Evolutionary conservation across 1,140 invertebrate species (phyloP).

Genomic region (Bombus picipes): DNA sequence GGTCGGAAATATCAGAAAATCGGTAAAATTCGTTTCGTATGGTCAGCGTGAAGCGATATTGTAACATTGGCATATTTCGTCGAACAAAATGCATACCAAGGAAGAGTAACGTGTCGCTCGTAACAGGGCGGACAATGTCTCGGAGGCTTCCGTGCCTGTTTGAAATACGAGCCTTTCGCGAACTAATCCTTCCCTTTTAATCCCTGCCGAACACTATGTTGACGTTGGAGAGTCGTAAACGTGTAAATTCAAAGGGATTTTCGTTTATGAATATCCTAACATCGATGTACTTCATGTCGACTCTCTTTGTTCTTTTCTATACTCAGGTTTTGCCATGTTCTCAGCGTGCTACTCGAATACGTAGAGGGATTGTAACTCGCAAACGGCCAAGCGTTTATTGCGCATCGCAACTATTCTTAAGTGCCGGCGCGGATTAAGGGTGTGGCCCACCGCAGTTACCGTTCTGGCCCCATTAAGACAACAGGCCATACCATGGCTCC

Average conservation of each 20-base stretch:
- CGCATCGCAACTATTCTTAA: slow-evolving; percentile 53
- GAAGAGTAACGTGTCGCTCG: background rate
- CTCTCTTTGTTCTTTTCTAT: background rate
- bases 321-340: background rate
- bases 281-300: too few relatives aligned
- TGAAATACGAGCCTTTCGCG: slow-evolving; percentile 32
- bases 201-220: background rate
- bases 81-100: too few relatives aligned
- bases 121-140: background rate
- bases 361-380: slow-evolving; percentile 25
- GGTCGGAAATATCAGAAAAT: slow-evolving; percentile 46
- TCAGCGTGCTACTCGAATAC: background rate
- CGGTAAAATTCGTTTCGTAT: background rate
- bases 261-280: background rate
- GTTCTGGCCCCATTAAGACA: slow-evolving; percentile 53
- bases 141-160: background rate
- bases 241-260: background rate
- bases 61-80: background rate
- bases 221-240: slow-evolving; percentile 10
- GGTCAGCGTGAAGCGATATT: background rate
- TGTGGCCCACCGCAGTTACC: slow-evolving; percentile 51
- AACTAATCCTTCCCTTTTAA: slow-evolving; percentile 28
- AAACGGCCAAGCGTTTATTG: slow-evolving; percentile 34
- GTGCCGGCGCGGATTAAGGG: slow-evolving; percentile 52
- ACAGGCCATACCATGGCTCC: slow-evolving; percentile 32